Evolutionary conservation across 2,797 vertebrate species (phyloP).

Genomic region (Selene dorsalis): DNA sequence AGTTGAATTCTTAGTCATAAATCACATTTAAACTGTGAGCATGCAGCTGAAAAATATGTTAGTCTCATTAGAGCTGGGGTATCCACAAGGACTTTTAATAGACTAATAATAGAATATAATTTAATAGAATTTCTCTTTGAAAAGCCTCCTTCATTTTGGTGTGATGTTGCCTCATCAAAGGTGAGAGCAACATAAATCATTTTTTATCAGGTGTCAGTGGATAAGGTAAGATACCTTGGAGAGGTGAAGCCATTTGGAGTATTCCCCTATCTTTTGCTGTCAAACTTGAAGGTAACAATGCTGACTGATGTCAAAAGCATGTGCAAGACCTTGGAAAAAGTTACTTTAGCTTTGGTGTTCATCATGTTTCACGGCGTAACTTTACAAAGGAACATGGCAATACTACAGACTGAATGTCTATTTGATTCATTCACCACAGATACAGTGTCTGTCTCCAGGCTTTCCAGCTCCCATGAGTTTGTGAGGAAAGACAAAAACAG

Average conservation of each 20-base stretch:
- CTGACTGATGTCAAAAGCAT: slow-evolving; percentile 57
- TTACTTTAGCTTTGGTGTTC: slow-evolving; percentile 59
- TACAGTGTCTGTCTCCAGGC: slow-evolving; percentile 10
- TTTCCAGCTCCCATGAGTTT: slow-evolving; percentile 51
- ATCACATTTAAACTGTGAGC: background rate
- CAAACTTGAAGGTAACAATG: slow-evolving; percentile 51
- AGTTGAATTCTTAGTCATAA: background rate
- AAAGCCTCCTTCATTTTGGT: slow-evolving; percentile 36
- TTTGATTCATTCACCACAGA: slow-evolving; percentile 44
- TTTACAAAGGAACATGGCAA: slow-evolving; percentile 34
- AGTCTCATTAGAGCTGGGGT: slow-evolving; percentile 3
- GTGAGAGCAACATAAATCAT: slow-evolving; percentile 53
- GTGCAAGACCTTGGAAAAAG: slow-evolving; percentile 62
- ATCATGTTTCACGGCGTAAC: slow-evolving; percentile 54
- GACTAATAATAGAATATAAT: no score
- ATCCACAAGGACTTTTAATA: slow-evolving; percentile 14
- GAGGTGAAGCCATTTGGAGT: slow-evolving; percentile 56
- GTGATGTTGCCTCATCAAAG: slow-evolving; percentile 61
- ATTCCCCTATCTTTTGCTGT: slow-evolving; percentile 53
- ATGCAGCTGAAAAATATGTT: no score
- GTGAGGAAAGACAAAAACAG: slow-evolving; percentile 46
- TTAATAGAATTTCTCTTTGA: slow-evolving; percentile 12
- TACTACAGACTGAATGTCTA: slow-evolving; percentile 29
- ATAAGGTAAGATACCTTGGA: slow-evolving; percentile 44
- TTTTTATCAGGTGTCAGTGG: slow-evolving; percentile 66